phyloP scores from a whole-genome alignment of 2,888 invertebrate genomes.

The Desoria tigrina region DNA sequence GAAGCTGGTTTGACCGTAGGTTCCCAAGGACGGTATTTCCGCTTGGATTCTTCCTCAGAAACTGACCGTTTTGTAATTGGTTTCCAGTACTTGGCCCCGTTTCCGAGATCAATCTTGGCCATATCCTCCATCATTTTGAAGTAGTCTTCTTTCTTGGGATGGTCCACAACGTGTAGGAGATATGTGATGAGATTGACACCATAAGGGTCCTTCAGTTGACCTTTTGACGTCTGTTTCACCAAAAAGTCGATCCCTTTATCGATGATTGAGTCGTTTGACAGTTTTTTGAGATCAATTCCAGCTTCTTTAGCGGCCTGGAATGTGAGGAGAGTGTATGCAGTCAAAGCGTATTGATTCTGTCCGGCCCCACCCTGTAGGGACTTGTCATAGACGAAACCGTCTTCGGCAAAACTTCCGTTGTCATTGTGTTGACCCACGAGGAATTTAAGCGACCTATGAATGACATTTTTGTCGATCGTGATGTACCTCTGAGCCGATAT shows the following conservation, averaged over 20 bases:
- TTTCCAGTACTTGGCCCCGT: constrained; percentile 15
- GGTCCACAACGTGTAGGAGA: constrained; percentile 73
- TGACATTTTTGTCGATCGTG: constrained; percentile 68
- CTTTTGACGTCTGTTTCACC: constrained; percentile 55
- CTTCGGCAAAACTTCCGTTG: constrained; percentile 74
- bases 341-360: constrained; percentile 26
- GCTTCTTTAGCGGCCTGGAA: constrained; percentile 26
- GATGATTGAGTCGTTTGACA: neutral
- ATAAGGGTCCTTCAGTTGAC: constrained; percentile 67
- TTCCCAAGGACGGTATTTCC: constrained; percentile 17
- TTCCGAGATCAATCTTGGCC: neutral
- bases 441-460: constrained; percentile 72
- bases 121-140: constrained; percentile 62
- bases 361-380: constrained; percentile 69
- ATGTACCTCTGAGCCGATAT: constrained; percentile 71
- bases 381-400: constrained; percentile 68
- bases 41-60: neutral
- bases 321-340: constrained; percentile 34
- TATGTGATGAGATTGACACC: constrained; percentile 73
- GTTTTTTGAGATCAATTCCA: constrained; percentile 11
- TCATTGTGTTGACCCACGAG: constrained; percentile 66
- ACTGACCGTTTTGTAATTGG: neutral
- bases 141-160: constrained; percentile 69
- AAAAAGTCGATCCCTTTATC: neutral
- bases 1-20: constrained; percentile 27